Base-by-base conservation (phyloP, 2,113 vertebrate species). In the Vicugna pacos region DNA sequence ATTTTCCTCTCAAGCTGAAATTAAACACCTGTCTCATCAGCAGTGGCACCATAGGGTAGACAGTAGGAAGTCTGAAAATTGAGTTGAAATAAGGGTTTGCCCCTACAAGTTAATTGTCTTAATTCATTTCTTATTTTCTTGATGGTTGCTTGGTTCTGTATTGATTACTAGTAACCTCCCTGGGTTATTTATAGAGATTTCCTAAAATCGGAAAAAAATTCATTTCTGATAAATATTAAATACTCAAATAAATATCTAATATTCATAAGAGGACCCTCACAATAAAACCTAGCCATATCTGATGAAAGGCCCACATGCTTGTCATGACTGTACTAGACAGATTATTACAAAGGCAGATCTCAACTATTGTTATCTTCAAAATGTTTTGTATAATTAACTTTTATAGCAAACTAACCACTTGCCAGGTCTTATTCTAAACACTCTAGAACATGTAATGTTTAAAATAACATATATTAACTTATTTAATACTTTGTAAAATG, bases 171-270 rank as follows among this genome's bases (percentile, higher is more conserved):
- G 28, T 12, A 22, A 90, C 6, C n/a, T 91, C 13, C 14, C 32
- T 91, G 22, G 0, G 3, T 70, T 94, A 86, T 35, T 50, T 85
- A 58, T 52, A 14, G 11, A 82, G 76, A 69, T 12, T 85, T 38
- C 70, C 8, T 93, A 38, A 87, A 82, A 70, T 56, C 6, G 54
- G 30, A 28, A 90, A 72, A 69, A 75, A 65, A 19, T 6, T 24
- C 58, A 5, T 52, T 35, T 64, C 9, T 75, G 8, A 87, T 92
- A 32, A 80, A 84, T 38, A 92, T 42, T 93, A 97, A 92, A 80
- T 77, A 30, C 2, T 50, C 20, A 58, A 38, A 15, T 87, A 88
- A 69, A 76, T 81, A n/a, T 79, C 28, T 83, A 84, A 28, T 73
- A 72, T 65, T 15, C 26, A 58, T 84, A 15, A 62, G 38, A 69